phyloP scores from a whole-genome alignment of 2,797 vertebrate genomes.

The Coilia nasus region DNA sequence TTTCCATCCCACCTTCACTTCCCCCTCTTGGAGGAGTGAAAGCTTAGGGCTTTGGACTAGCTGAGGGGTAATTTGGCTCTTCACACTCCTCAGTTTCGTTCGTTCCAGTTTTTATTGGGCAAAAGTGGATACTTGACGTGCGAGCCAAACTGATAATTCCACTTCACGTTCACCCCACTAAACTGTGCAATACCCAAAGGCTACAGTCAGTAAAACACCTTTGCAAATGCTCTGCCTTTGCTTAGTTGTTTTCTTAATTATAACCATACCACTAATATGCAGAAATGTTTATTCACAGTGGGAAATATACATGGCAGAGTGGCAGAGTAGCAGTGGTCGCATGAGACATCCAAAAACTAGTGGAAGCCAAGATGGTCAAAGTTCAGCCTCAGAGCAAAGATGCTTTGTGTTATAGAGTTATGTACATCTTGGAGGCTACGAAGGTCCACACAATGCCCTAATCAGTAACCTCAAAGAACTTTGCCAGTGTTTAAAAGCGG shows the following conservation, averaged over 20 bases:
- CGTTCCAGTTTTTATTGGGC: conserved; percentile 29
- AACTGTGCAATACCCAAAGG: conserved; percentile 53
- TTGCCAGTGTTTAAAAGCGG: not conserved
- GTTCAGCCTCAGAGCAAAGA: conserved; percentile 1
- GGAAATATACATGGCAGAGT: not conserved
- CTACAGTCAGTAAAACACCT: conserved; percentile 31
- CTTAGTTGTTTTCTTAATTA: conserved; percentile 14
- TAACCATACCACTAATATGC: not conserved
- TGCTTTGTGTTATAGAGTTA: not conserved
- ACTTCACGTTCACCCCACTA: conserved; percentile 25
- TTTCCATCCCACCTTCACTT: no score
- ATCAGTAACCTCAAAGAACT: not conserved
- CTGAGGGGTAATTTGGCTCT: conserved; percentile 55
- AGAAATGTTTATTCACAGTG: not conserved
- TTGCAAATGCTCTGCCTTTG: conserved; percentile 42
- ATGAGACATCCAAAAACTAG: not conserved
- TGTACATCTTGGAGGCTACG: not conserved
- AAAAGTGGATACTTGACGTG: conserved; percentile 28
- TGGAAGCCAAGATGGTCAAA: not conserved
- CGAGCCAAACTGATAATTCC: conserved; percentile 36
- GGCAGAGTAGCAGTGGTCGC: not conserved
- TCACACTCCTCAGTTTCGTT: conserved; percentile 52
- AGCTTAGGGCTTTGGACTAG: conserved; percentile 36
- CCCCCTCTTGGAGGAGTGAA: conserved; percentile 36
- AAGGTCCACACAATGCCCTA: not conserved